Conservation (phyloP, 92 coral and sea anemone genomes). For the Actinostola sp. region DNA sequence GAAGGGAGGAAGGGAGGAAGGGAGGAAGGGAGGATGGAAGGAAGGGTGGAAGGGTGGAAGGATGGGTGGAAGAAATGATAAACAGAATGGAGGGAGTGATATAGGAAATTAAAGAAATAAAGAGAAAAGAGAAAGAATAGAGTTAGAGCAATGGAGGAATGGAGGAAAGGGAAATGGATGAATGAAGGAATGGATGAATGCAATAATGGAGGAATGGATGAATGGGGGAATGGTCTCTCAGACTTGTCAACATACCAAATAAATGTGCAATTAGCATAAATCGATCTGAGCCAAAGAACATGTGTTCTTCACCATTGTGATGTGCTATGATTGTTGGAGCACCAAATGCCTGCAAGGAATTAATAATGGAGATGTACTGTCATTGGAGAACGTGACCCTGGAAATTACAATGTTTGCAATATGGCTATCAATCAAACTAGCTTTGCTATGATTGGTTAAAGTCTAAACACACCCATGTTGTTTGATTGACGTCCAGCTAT, state of each 20-base stretch:
- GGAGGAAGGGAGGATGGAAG: neutral
- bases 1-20: neutral
- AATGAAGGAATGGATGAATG: neutral
- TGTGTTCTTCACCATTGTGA: slow-evolving; percentile 60
- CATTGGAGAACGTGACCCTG: neutral
- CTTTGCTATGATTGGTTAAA: neutral
- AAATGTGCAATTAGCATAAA: slow-evolving; percentile 72
- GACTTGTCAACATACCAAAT: slow-evolving; percentile 57
- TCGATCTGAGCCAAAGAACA: slow-evolving; percentile 93
- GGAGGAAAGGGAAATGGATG: neutral
- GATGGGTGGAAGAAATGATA: neutral
- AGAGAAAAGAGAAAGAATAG: neutral
- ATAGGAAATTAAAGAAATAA: neutral
- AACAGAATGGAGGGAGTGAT: neutral
- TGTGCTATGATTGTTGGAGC: slow-evolving; percentile 91
- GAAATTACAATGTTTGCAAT: neutral
- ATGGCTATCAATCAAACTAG: neutral
- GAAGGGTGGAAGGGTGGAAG: neutral
- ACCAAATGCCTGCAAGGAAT: slow-evolving; percentile 77
- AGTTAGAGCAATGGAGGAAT: neutral
- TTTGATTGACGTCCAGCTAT: too few relatives aligned
- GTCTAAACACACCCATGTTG: too few relatives aligned
- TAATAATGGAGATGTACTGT: neutral
- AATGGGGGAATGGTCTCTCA: neutral
- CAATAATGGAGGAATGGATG: neutral